phyloP scores from a whole-genome alignment of 2,113 vertebrate genomes.

The Cololabis saira region DNA sequence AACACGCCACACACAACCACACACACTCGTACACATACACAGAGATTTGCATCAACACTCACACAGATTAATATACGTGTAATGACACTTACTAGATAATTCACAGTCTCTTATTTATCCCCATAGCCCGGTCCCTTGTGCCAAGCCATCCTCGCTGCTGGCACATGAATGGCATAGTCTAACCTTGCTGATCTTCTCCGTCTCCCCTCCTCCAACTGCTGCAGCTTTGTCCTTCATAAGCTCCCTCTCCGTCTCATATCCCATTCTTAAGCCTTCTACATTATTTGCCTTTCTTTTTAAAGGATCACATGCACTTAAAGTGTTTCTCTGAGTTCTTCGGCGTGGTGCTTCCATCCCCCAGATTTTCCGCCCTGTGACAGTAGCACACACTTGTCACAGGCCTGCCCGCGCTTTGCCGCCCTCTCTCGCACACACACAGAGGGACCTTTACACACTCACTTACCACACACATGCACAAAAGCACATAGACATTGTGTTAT shows the following conservation, averaged over 20 bases:
- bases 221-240: slow-evolving; percentile 43
- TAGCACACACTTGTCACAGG: slow-evolving; percentile 54
- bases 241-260: slow-evolving; percentile 33
- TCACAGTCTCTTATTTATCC: slow-evolving; percentile 50
- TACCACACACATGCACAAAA: slow-evolving; percentile 21
- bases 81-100: slow-evolving; percentile 62
- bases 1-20: slow-evolving; percentile 24
- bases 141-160: slow-evolving; percentile 45
- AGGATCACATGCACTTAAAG: slow-evolving; percentile 47
- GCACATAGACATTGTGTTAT: slow-evolving; percentile 47
- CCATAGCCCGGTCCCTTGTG: slow-evolving; percentile 25
- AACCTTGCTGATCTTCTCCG: slow-evolving; percentile 53
- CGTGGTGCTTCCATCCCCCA: slow-evolving; percentile 20
- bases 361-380: slow-evolving; percentile 42
- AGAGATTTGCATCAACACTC: slow-evolving; percentile 42
- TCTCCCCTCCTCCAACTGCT: slow-evolving; percentile 36
- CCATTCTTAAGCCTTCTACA: background rate
- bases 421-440: slow-evolving; percentile 9
- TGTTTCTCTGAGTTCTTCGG: slow-evolving; percentile 38
- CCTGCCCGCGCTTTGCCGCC: slow-evolving; percentile 19
- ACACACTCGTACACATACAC: background rate
- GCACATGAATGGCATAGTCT: slow-evolving; percentile 33
- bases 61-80: slow-evolving; percentile 55
- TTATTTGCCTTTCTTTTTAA: slow-evolving; percentile 52
- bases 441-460: slow-evolving; percentile 27